These are phyloP conservation scores for Helicorthomorpha holstii DNA, from an alignment of 1,140 invertebrate species.

Conservation along the genomic window DNA sequence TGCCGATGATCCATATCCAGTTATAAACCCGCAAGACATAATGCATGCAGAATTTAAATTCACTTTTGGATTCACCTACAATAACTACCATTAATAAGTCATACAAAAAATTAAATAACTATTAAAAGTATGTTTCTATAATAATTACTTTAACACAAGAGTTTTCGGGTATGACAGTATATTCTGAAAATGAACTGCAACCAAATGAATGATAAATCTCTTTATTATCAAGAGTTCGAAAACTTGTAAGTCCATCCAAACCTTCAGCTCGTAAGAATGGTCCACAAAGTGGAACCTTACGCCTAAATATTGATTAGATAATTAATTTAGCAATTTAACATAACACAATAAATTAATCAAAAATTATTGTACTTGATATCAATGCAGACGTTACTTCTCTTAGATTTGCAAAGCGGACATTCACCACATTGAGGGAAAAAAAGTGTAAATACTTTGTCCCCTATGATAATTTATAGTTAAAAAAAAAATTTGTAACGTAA, in stretches of 20 bases:
- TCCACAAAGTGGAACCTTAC: no score
- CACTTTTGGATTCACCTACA: slow-evolving; percentile 22
- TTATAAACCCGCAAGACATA: slow-evolving; percentile 65
- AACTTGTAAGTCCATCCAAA: slow-evolving; percentile 30
- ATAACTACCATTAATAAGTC: background rate
- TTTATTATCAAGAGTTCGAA: slow-evolving; percentile 34
- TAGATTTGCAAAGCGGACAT: background rate
- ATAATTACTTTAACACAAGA: slow-evolving; percentile 21
- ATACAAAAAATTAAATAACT: no score
- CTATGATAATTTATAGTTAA: no score
- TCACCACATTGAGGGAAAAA: background rate
- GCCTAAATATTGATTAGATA: no score
- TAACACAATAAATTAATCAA: no score
- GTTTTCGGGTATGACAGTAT: slow-evolving; percentile 37
- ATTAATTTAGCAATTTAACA: no score
- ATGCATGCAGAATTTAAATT: slow-evolving; percentile 33
- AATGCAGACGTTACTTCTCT: slow-evolving; percentile 8
- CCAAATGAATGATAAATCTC: slow-evolving; percentile 38
- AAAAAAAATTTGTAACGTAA: no score
- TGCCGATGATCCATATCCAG: slow-evolving; percentile 80
- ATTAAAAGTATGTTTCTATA: no score
- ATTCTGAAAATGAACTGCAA: slow-evolving; percentile 34
- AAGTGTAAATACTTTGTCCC: background rate
- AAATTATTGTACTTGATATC: background rate
- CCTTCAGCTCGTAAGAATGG: background rate